Evolutionary conservation across 2,888 invertebrate genomes (phyloP).

Genomic region (Byasa hedistus): DNA sequence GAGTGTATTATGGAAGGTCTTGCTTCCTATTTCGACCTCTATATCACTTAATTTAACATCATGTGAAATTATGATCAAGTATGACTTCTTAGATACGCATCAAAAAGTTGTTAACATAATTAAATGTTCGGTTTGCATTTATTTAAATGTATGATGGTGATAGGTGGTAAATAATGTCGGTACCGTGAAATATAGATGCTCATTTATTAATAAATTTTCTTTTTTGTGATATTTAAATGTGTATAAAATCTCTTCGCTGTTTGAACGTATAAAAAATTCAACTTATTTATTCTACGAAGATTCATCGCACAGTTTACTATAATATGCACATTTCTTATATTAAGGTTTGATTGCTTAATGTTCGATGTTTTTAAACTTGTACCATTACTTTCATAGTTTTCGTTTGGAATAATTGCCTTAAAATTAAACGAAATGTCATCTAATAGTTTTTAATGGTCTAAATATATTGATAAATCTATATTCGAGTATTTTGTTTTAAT

Average conservation of each 20-base stretch:
- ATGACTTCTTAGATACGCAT: too few relatives aligned
- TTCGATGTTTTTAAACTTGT: conserved; percentile 1
- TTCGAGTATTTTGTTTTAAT: conserved; percentile 9
- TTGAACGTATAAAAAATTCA: neutral
- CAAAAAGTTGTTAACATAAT: too few relatives aligned
- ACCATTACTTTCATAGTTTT: conserved; percentile 1
- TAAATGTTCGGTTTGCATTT: too few relatives aligned
- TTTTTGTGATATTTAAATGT: neutral
- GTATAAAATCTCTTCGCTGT: neutral
- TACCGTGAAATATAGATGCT: too few relatives aligned
- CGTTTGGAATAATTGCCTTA: conserved; percentile 2
- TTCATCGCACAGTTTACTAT: neutral
- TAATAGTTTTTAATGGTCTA: conserved; percentile 14
- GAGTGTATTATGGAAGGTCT: too few relatives aligned
- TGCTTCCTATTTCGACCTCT: too few relatives aligned
- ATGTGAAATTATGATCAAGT: too few relatives aligned
- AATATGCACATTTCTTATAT: neutral
- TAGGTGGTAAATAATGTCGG: too few relatives aligned
- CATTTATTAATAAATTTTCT: too few relatives aligned
- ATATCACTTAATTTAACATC: too few relatives aligned
- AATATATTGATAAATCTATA: conserved; percentile 14
- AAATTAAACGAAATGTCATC: conserved; percentile 5
- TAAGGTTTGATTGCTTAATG: neutral
- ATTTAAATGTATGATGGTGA: too few relatives aligned
- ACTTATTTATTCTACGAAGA: neutral